phyloP scores from a whole-genome alignment of 2,888 invertebrate species.

The Crocallis elinguaria region DNA sequence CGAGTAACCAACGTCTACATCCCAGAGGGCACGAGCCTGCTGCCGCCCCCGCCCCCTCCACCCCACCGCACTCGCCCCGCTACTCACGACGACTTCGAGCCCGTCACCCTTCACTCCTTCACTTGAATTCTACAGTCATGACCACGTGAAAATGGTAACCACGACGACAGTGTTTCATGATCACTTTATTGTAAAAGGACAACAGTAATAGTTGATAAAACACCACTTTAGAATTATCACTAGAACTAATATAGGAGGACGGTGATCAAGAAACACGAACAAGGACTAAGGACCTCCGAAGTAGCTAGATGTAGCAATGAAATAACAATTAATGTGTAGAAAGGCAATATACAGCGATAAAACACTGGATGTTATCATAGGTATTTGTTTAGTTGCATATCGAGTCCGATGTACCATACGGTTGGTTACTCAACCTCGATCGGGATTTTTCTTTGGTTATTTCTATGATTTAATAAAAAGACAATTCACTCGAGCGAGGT shows the following conservation, averaged over 20 bases:
- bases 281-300: not conserved
- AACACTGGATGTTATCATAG: not conserved
- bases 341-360: not conserved
- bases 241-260: no score
- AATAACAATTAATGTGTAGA: conserved; percentile 7
- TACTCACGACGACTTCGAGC: conserved; percentile 86
- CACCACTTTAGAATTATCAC: conserved; percentile 1
- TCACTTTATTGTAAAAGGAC: not conserved
- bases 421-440: no score
- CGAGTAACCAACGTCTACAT: conserved; percentile 86
- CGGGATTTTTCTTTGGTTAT: no score
- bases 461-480: no score
- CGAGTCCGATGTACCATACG: no score
- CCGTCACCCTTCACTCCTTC: conserved; percentile 82
- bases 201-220: not conserved
- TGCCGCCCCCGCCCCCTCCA: conserved; percentile 86
- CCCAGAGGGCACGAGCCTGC: conserved; percentile 88
- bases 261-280: no score
- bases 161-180: not conserved
- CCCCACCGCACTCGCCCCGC: conserved; percentile 77
- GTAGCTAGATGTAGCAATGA: conserved; percentile 14
- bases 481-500: no score
- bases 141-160: conserved; percentile 7
- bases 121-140: conserved; percentile 52
- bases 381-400: not conserved